Evolutionary conservation across 2,113 vertebrate genomes (phyloP), one percentile per base, ranked within the genome.

Genomic region (Prolemur simus): DNA sequence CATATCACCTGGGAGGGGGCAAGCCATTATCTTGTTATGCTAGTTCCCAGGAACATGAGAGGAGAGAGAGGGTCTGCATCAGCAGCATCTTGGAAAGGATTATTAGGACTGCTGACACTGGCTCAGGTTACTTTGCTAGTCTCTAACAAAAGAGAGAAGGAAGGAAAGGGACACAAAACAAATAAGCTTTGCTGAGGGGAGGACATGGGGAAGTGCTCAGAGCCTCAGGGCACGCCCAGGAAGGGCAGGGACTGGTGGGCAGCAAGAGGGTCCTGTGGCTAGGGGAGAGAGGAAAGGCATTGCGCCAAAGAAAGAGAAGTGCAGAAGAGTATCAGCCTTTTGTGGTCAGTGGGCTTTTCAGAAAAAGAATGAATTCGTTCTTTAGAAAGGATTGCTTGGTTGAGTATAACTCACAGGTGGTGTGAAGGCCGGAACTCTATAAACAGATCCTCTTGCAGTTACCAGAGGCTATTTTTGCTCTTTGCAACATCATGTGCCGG

Each of bases 351-450:
- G 47, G 66, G 37, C 18, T 68, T 68, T 82, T 86, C 78, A 78
- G 82, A 94, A 56, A 96, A 92, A 89, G 63, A 87, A 69, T 23
- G 23, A 78, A 84, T 95, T 94, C 8, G 6, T 64, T 88, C 73
- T 92, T 82, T 82, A 47, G 49, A 77, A 88, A 96, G 80, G 54
- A 96, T 76, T 91, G 68, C 84, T 93, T 89, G 73, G 39, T 86
- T 63, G 94, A 45, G 32, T 95, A 49, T 91, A 97, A 91, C 77
- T 97, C 97, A 91, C 96, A 98, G 96, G 97, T 97, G 96, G 96
- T 98, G 83, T 95, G 96, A 98, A 91, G 95, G 94, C 97, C 69
- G 64, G 94, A 96, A 94, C 92, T 97, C 95, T 98, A 98, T 97
- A 98, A 96, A 98, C 94, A 97, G 96, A 96, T 90, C 92, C 87